Evolutionary conservation across 2,113 vertebrate genomes (phyloP).

Genomic region (Felis catus): DNA sequence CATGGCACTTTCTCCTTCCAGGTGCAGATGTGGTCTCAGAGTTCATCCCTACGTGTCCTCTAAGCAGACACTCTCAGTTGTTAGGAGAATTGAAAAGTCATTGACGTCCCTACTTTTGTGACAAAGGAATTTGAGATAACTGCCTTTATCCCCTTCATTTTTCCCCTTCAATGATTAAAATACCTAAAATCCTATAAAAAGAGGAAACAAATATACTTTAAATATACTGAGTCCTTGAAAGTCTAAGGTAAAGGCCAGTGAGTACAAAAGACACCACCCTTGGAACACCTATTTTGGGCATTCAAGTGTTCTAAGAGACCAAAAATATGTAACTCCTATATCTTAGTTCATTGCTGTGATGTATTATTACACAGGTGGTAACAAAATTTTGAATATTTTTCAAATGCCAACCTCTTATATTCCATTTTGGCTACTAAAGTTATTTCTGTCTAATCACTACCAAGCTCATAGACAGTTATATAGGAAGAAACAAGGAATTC

Average conservation of each 20-base stretch:
- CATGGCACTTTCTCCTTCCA: neutral
- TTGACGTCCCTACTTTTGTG: neutral
- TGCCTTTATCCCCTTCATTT: neutral
- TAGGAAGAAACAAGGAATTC: neutral
- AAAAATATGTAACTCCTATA: neutral
- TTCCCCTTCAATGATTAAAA: neutral
- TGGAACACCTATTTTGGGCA: neutral
- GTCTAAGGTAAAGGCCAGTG: neutral
- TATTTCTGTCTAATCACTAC: neutral
- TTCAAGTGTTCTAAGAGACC: neutral
- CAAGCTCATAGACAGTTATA: neutral
- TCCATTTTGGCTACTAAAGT: neutral
- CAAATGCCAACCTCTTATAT: neutral
- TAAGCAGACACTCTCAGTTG: neutral
- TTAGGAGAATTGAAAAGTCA: neutral
- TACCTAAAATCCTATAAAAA: neutral
- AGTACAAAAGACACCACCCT: rapidly evolving
- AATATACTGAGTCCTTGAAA: neutral
- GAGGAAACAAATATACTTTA: neutral
- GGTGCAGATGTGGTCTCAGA: neutral
- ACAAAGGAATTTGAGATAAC: neutral
- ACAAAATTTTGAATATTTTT: neutral
- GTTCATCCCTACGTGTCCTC: neutral
- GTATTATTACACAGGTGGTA: neutral
- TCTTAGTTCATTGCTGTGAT: neutral